Conservation (phyloP, 2,888 invertebrate genomes). For the Ennomos quercinarius region DNA sequence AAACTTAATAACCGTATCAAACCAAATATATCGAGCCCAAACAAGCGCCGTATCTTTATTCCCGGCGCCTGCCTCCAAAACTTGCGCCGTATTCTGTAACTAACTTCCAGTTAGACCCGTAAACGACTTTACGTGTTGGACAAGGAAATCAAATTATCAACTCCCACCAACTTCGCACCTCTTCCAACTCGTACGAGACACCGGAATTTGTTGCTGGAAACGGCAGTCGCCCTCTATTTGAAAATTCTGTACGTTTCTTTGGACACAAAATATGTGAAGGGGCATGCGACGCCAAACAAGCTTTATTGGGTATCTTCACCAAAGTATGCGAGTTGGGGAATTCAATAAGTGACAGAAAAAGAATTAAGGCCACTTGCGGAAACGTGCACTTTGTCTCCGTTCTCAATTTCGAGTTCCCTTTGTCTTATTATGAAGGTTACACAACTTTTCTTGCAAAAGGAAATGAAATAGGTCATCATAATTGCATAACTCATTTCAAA, state of each 20-base stretch:
- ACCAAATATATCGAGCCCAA: constrained; percentile 55
- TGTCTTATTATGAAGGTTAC: constrained; percentile 28
- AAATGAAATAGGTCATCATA: constrained; percentile 28
- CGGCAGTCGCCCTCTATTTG: constrained; percentile 67
- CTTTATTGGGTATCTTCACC: constrained; percentile 79
- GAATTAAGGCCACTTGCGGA: constrained; percentile 69
- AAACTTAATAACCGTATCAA: constrained; percentile 54
- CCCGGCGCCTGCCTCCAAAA: constrained; percentile 59
- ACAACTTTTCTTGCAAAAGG: constrained; percentile 24
- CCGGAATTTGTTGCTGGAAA: constrained; percentile 69
- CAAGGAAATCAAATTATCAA: constrained; percentile 83
- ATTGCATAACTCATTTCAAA: constrained; percentile 26
- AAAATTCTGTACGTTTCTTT: constrained; percentile 74
- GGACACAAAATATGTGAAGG: constrained; percentile 72
- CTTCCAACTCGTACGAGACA: constrained; percentile 66
- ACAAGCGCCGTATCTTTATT: constrained; percentile 63
- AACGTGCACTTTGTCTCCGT: constrained; percentile 62
- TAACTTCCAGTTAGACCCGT: constrained; percentile 77
- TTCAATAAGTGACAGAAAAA: constrained; percentile 79
- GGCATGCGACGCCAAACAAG: constrained; percentile 72
- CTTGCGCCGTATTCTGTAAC: constrained; percentile 70
- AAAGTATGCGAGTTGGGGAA: constrained; percentile 76
- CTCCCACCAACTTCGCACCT: constrained; percentile 78
- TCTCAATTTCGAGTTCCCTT: constrained; percentile 57
- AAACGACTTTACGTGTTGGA: constrained; percentile 83